phyloP scores from a whole-genome alignment of 2,888 invertebrate species.

The Eristalinus sepulchralis region DNA sequence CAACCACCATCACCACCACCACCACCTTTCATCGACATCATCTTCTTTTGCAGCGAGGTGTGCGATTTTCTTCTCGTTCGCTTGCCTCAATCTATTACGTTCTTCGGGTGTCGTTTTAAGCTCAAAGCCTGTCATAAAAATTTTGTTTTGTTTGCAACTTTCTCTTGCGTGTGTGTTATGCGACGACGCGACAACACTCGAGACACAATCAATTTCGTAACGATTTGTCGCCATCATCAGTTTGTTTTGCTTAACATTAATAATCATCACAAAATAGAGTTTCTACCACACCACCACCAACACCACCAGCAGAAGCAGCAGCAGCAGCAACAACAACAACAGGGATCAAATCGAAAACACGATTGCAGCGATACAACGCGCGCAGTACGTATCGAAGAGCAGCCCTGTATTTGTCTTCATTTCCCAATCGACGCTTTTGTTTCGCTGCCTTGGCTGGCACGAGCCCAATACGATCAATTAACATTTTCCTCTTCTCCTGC shows the following conservation, averaged over 20 bases:
- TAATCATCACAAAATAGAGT: conserved; percentile 26
- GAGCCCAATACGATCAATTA: conserved; percentile 61
- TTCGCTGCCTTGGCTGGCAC: conserved; percentile 49
- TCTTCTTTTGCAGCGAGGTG: no score
- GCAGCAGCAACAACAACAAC: background rate
- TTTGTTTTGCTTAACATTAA: conserved; percentile 39
- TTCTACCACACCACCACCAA: conserved; percentile 1
- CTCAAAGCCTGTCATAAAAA: background rate
- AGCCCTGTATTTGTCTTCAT: conserved; percentile 15
- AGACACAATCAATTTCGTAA: conserved; percentile 47
- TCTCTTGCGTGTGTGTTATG: conserved; percentile 37
- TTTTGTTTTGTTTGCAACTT: conserved; percentile 34
- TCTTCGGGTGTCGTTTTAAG: background rate
- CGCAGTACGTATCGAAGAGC: background rate
- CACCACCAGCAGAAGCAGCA: no score
- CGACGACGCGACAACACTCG: background rate
- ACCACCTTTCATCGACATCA: no score
- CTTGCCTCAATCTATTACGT: background rate
- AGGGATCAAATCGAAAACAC: background rate
- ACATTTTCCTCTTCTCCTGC: conserved; percentile 19
- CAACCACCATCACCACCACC: no score
- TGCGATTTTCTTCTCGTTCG: background rate
- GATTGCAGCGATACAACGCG: background rate
- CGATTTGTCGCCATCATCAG: conserved; percentile 12
- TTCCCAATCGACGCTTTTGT: conserved; percentile 41